Evolutionary conservation across 2,113 vertebrate species (phyloP), one percentile per base, ranked within the genome.

Genomic region (Heterochromis multidens): DNA sequence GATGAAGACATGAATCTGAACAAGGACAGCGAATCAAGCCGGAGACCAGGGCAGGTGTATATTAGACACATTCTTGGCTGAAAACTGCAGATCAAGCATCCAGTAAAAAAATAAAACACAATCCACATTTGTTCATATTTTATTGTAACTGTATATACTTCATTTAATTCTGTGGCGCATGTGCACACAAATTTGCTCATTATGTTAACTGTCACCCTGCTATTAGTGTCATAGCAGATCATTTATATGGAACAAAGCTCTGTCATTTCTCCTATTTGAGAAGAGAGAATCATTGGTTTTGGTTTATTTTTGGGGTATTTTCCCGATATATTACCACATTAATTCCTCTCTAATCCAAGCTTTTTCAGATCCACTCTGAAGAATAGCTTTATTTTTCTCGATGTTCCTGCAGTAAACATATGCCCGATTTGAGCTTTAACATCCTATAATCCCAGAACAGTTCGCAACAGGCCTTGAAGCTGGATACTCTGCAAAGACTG

Each of bases 1-100:
- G 82, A 92, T 87, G 79, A 91, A 94, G 87, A 92, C 82, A 82
- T 87, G 59, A 80, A 82, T 81, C 72, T 88, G 83, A 80, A 83
- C 76, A 80, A 19, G 59, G 77, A 56, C 40, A 62, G 49, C 12
- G 43, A 52, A 40, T 61, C 4, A 59, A 43, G 25, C 33, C 35
- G n/a, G 19, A 79, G 40, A 13, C 79, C 33, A 72, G 76, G 19
- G 56, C 25, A 60, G 80, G 21, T n/a, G n/a, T 70, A 59, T 43
- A 4, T 62, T 31, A 80, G 59, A 61, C 40, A 27, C 62, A 25
- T 27, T 49, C 23, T 56, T 31, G 65, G 23, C 56, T 77, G 23
- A 60, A 60, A 37, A 7, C 11, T 21, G 4, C 25, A 81, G 11
- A 77, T 11, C 56, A 81, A 21, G 6, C 62, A 70, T 1, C 31